phyloP scores from a whole-genome alignment of 1,140 invertebrate genomes.

The Zophobas atratus region DNA sequence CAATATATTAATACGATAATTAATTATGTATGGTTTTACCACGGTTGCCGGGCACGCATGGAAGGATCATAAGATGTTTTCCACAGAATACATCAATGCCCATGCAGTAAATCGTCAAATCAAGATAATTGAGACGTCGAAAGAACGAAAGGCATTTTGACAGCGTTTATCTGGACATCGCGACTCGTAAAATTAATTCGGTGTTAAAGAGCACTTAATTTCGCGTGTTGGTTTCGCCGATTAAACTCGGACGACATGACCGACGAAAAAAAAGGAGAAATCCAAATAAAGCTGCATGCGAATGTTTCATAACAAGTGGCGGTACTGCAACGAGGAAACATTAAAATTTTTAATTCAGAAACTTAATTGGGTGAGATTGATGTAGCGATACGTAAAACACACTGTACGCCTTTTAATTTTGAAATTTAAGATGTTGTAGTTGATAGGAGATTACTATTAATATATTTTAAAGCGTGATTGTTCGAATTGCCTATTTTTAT shows the following conservation, averaged over 20 bases:
- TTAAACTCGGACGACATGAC: slow-evolving; percentile 22
- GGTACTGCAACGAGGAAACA: slow-evolving; percentile 49
- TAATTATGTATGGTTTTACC: slow-evolving; percentile 40
- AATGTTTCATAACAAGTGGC: slow-evolving; percentile 39
- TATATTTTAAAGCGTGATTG: slow-evolving; percentile 39
- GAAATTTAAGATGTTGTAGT: slow-evolving; percentile 46
- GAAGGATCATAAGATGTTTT: slow-evolving; percentile 3
- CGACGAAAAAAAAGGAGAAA: slow-evolving; percentile 14
- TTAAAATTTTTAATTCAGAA: slow-evolving; percentile 47
- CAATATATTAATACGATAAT: slow-evolving; percentile 41
- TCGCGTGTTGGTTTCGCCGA: slow-evolving; percentile 26
- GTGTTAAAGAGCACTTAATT: slow-evolving; percentile 35
- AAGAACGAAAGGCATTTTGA: slow-evolving; percentile 34
- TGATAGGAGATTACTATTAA: slow-evolving; percentile 35
- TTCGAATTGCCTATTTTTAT: slow-evolving; percentile 26
- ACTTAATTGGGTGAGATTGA: slow-evolving; percentile 48
- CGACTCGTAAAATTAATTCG: slow-evolving; percentile 36
- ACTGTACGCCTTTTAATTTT: slow-evolving; percentile 50
- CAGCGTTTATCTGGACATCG: slow-evolving; percentile 32
- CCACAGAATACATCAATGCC: slow-evolving; percentile 14
- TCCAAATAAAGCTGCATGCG: slow-evolving; percentile 24
- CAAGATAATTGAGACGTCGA: slow-evolving; percentile 30
- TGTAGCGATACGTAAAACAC: slow-evolving; percentile 42
- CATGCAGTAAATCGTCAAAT: slow-evolving; percentile 14
- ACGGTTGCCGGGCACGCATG: slow-evolving; percentile 21